Conservation (phyloP, 2,797 vertebrate species). For the Acipenser transmontanus region DNA sequence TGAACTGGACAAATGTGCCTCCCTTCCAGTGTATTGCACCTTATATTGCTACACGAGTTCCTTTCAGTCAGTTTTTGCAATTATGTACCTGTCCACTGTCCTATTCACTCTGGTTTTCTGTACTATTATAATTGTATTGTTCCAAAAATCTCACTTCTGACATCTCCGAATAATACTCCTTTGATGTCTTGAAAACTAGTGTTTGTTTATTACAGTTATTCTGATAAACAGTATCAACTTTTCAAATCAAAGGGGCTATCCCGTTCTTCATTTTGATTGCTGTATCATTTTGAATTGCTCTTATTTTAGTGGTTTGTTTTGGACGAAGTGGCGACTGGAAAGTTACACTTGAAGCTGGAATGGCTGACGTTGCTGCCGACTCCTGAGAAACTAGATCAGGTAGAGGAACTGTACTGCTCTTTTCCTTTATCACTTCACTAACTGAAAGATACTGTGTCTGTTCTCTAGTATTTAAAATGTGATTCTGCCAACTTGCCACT, state of each 20-base stretch:
- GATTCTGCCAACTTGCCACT: background rate
- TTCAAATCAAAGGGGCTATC: background rate
- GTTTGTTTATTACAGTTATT: too few relatives aligned
- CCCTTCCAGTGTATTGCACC: too few relatives aligned
- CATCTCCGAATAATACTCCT: background rate
- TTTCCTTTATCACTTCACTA: background rate
- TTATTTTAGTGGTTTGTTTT: conserved; percentile 78
- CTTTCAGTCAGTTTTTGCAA: too few relatives aligned
- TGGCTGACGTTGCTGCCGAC: conserved; percentile 75
- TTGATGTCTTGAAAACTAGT: background rate
- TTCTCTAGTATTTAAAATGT: too few relatives aligned
- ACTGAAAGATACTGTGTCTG: background rate
- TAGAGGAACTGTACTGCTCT: conserved; percentile 31
- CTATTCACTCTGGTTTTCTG: too few relatives aligned
- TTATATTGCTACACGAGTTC: too few relatives aligned
- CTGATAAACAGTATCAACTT: background rate
- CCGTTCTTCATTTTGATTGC: too few relatives aligned
- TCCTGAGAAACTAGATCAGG: conserved; percentile 77
- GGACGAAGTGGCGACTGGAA: conserved; percentile 76
- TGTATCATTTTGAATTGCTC: conserved; percentile 17
- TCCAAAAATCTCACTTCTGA: too few relatives aligned
- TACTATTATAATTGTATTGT: too few relatives aligned
- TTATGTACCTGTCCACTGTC: too few relatives aligned
- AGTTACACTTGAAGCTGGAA: conserved; percentile 84
- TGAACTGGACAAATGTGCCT: too few relatives aligned